Evolutionary conservation across 2,888 invertebrate genomes (phyloP), one percentile per base, ranked within the genome.

Genomic region (Parasteatoda lunata): DNA sequence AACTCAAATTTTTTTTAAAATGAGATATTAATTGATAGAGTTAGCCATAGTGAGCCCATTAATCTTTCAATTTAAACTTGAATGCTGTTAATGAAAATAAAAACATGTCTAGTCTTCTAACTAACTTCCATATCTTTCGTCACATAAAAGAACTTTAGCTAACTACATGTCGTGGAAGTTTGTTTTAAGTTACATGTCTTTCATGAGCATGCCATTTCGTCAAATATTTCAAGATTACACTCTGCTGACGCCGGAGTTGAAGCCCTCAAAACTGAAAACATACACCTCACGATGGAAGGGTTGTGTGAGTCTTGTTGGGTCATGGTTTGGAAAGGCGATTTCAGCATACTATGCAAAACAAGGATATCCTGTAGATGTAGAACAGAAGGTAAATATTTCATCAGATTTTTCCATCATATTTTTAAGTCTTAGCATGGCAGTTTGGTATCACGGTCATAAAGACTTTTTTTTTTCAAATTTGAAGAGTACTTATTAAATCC

Each of bases 101-200:
- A 30, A 30, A 30, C 30, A 30, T 30, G 30, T 30, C 30, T 1
- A 30, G 30, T 30, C 30, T 30, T 30, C 0, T 30, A 30, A 30
- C 30, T 30, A 30, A 30, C 30, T 30, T 30, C 1, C 2, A 30
- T 5, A 52, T 52, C 49, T 8, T 52, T 64, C 11, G 9, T 49
- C n/a, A 30, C 30, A 11, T 70, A 54, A n/a, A 4, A 88, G 87
- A 47, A 83, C 79, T 0, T 65, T 88, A 13, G 87, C 87, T 13
- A 88, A 88, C 70, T 88, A 83, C 66, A 88, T 88, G 83, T 88
- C 87, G 0, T 88, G 87, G 87, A 88, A 88, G 30, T 88, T 88
- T 59, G 83, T 88, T 6, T 48, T 88, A 48, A 77, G 83, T 66
- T 88, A 88, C 79, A 88, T 88, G 87, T 82, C 82, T n/a, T 88